These are phyloP conservation scores for Podarcis cretensis DNA, from an alignment of 2,113 vertebrate genomes.

Conservation along the genomic window DNA sequence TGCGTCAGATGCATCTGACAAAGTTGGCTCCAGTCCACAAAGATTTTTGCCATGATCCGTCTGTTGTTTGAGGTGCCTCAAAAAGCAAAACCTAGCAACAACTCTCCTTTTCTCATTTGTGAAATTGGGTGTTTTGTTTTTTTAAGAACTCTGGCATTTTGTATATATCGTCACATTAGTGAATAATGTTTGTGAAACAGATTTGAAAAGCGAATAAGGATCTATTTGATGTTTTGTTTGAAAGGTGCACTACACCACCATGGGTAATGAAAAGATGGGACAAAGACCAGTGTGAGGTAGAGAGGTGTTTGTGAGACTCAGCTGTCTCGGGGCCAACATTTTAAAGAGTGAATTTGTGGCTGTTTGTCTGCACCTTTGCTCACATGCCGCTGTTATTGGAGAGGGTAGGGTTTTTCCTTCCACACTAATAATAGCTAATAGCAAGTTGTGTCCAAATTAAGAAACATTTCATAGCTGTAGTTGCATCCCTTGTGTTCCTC, in stretches of 20 bases:
- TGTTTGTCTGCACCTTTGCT: too few relatives aligned
- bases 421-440: too few relatives aligned
- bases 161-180: slow-evolving; percentile 19
- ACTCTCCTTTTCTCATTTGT: slow-evolving; percentile 50
- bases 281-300: not conserved
- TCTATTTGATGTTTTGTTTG: not conserved
- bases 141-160: slow-evolving; percentile 36
- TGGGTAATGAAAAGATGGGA: not conserved
- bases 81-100: slow-evolving; percentile 32
- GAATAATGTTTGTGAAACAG: slow-evolving; percentile 34
- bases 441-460: too few relatives aligned
- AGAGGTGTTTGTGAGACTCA: not conserved
- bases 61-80: not conserved
- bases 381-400: too few relatives aligned
- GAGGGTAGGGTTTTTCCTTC: too few relatives aligned
- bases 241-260: not conserved
- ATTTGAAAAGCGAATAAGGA: not conserved
- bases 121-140: slow-evolving; percentile 51
- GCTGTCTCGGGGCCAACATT: not conserved
- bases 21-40: not conserved
- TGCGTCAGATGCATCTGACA: not conserved
- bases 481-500: too few relatives aligned
- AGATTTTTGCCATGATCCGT: not conserved
- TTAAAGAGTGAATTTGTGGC: too few relatives aligned
- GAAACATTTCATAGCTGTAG: too few relatives aligned